Evolutionary conservation across 1,140 invertebrate species (phyloP).

Genomic region (Hylyphantes graminicola): DNA sequence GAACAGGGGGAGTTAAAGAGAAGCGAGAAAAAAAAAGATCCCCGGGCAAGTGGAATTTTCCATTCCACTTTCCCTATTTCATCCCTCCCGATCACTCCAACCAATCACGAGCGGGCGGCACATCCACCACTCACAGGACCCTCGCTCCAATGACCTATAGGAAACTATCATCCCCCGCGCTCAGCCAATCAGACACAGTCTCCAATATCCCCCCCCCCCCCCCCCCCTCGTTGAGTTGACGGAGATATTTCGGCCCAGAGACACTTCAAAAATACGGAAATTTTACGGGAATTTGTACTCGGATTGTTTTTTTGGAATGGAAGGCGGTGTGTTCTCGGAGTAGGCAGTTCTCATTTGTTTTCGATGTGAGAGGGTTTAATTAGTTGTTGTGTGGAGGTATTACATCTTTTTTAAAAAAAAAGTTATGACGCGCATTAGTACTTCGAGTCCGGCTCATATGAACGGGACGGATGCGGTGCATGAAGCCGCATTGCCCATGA

Average conservation of each 20-base stretch:
- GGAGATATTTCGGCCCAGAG: constrained; percentile 46
- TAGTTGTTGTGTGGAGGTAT: neutral
- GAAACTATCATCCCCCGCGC: constrained; percentile 36
- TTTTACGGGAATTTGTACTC: constrained; percentile 1
- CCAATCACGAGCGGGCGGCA: constrained; percentile 48
- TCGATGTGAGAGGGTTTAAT: neutral
- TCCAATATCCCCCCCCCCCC: constrained; percentile 27
- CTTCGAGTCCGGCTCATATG: constrained; percentile 40
- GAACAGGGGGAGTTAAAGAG: constrained; percentile 42
- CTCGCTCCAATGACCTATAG: constrained; percentile 56
- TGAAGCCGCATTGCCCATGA: constrained; percentile 27
- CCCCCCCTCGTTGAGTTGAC: constrained; percentile 44
- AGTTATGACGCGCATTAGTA: constrained; percentile 27
- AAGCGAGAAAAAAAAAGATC: constrained; percentile 35
- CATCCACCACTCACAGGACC: constrained; percentile 56
- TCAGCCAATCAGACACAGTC: constrained; percentile 25
- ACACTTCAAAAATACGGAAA: constrained; percentile 50
- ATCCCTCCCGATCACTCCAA: constrained; percentile 41
- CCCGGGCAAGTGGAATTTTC: constrained; percentile 49
- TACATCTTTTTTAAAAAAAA: neutral
- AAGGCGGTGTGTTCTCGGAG: neutral
- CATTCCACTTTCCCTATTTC: constrained; percentile 52
- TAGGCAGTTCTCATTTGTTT: neutral
- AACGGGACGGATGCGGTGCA: constrained; percentile 41
- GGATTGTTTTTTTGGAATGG: neutral